Percentiles rank a stretch among this genome's conserved stretches.
phyloP scores from a whole-genome alignment of 2,888 invertebrate genomes.

The Agrypnus murinus region DNA sequence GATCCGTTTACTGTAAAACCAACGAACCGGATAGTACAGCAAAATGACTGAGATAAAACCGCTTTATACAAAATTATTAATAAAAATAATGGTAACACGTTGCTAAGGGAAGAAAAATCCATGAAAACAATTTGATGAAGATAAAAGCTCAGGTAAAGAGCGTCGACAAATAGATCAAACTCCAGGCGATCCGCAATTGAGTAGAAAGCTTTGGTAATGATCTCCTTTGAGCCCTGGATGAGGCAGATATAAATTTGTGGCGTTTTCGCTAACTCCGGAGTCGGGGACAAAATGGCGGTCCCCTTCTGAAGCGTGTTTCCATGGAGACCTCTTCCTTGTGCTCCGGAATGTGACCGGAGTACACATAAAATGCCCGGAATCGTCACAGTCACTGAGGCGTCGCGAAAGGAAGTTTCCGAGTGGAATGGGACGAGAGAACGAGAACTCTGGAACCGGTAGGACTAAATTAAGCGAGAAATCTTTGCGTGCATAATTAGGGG shows the following conservation, averaged over 20 bases:
- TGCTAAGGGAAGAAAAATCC: conserved; percentile 49
- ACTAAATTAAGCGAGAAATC: conserved; percentile 72
- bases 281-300: conserved; percentile 69
- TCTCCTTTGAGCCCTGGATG: conserved; percentile 72
- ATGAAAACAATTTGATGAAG: conserved; percentile 58
- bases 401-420: conserved; percentile 63
- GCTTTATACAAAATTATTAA: conserved; percentile 34
- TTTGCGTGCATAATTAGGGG: conserved; percentile 72
- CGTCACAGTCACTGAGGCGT: conserved; percentile 60
- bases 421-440: conserved; percentile 61
- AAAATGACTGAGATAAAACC: neutral
- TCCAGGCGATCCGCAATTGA: conserved; percentile 72
- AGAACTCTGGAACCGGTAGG: conserved; percentile 67
- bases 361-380: conserved; percentile 58
- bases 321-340: conserved; percentile 69
- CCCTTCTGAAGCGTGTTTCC: conserved; percentile 65
- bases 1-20: neutral
- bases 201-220: conserved; percentile 74
- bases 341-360: conserved; percentile 61
- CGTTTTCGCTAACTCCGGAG: conserved; percentile 70
- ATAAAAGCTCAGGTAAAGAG: conserved; percentile 61
- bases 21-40: conserved; percentile 11
- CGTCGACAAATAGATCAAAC: conserved; percentile 72
- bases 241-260: conserved; percentile 73
- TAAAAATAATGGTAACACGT: conserved; percentile 38